Percentiles rank a stretch among this genome's conserved stretches.
phyloP scores from a whole-genome alignment of 2,797 vertebrate genomes.

The Halcyon badia region DNA sequence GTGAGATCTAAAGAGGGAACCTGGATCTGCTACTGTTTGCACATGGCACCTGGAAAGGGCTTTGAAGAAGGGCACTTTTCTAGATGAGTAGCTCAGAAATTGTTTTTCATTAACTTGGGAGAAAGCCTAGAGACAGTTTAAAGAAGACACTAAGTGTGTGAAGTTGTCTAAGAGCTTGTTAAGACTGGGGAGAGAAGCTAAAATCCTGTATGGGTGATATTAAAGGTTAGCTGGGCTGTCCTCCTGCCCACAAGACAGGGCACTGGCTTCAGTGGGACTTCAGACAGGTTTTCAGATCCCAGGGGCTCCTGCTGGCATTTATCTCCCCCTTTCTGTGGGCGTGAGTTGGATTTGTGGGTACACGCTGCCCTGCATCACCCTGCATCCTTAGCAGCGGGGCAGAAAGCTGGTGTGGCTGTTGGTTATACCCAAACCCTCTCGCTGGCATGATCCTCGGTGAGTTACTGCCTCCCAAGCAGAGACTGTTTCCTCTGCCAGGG shows the following conservation, averaged over 20 bases:
- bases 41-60: constrained; percentile 62
- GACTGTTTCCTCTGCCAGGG: neutral
- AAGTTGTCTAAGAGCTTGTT: neutral
- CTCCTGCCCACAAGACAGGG: neutral
- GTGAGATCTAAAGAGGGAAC: constrained; percentile 72
- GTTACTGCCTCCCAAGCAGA: neutral
- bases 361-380: neutral
- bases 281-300: neutral
- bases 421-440: neutral
- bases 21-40: constrained; percentile 58
- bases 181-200: neutral
- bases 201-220: no score
- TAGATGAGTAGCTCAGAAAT: constrained; percentile 38
- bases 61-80: constrained; percentile 63
- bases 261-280: neutral
- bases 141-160: neutral
- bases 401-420: neutral
- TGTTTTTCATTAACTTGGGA: constrained; percentile 39
- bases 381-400: neutral
- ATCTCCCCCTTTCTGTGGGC: rapidly evolving
- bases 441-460: rapidly evolving
- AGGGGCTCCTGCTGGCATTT: neutral
- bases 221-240: neutral
- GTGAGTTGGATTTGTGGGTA: rapidly evolving
- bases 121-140: constrained; percentile 44